These are phyloP conservation scores for Drosophila lacertosa DNA, from an alignment of 1,140 invertebrate species.

Conservation along the genomic window DNA sequence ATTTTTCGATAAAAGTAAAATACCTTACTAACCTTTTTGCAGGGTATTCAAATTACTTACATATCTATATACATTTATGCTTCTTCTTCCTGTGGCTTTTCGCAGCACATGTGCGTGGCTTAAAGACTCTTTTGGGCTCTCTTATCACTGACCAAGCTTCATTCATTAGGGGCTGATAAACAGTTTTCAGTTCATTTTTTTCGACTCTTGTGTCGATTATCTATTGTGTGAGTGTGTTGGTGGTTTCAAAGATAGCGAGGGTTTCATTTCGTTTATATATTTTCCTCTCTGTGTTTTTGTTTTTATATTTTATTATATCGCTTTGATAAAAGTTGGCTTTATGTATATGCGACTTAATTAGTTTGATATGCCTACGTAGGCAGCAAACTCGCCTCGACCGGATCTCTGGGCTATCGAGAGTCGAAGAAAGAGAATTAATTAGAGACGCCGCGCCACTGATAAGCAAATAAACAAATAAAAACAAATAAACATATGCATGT, in stretches of 20 bases:
- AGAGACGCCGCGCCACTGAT: slow-evolving; percentile 66
- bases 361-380: slow-evolving; percentile 63
- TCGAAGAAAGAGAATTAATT: slow-evolving; percentile 68
- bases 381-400: slow-evolving; percentile 46
- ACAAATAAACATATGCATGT: slow-evolving; percentile 32
- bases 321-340: slow-evolving; percentile 71
- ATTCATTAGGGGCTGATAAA: slow-evolving; percentile 73
- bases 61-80: slow-evolving; percentile 8
- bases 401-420: slow-evolving; percentile 54
- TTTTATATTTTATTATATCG: slow-evolving; percentile 57
- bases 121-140: slow-evolving; percentile 19
- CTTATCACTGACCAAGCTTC: slow-evolving; percentile 55
- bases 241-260: slow-evolving; percentile 44
- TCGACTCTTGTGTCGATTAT: slow-evolving; percentile 52
- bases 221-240: slow-evolving; percentile 38
- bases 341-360: slow-evolving; percentile 80
- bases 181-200: slow-evolving; percentile 45
- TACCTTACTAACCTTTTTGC: not conserved
- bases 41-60: slow-evolving; percentile 16
- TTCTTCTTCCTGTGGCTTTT: slow-evolving; percentile 7
- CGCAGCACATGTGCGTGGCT: slow-evolving; percentile 54
- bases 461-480: slow-evolving; percentile 66
- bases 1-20: not conserved
- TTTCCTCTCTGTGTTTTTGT: slow-evolving; percentile 22
- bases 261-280: slow-evolving; percentile 37